phyloP scores from a whole-genome alignment of 2,888 invertebrate species.

The Rotaria macrura region DNA sequence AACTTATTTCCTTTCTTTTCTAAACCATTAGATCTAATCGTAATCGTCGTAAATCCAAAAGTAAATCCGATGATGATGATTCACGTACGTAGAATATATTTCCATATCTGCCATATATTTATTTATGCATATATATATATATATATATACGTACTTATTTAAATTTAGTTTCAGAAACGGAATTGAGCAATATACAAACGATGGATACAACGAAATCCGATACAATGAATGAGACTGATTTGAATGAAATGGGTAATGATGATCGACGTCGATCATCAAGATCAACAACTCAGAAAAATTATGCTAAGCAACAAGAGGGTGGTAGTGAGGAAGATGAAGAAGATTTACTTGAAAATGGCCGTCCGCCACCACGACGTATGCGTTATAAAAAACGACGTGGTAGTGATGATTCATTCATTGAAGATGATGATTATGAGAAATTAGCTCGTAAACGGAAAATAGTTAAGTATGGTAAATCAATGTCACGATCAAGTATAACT shows the following conservation, averaged over 20 bases:
- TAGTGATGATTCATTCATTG: neutral
- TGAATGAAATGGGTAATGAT: neutral
- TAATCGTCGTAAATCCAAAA: neutral
- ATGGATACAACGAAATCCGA: neutral
- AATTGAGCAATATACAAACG: neutral
- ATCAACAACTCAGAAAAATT: neutral
- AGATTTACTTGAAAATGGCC: neutral
- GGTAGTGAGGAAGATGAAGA: neutral
- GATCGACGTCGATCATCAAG: slow-evolving; percentile 15
- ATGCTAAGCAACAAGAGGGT: neutral
- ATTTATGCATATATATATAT: neutral
- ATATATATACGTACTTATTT: too few relatives aligned
- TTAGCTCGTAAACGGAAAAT: neutral
- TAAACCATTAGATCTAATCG: neutral
- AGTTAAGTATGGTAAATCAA: neutral
- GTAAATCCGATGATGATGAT: neutral
- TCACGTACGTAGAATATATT: neutral
- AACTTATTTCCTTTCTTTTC: neutral
- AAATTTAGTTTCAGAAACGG: neutral
- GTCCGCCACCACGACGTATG: neutral
- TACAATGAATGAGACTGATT: neutral
- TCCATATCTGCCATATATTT: neutral
- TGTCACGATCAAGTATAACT: neutral
- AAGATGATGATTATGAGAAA: neutral
- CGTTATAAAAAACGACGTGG: neutral